Percentiles rank a stretch among this genome's conserved stretches.
Conservation (phyloP, 2,113 vertebrate species). For the Onychorhynchus coronatus region DNA sequence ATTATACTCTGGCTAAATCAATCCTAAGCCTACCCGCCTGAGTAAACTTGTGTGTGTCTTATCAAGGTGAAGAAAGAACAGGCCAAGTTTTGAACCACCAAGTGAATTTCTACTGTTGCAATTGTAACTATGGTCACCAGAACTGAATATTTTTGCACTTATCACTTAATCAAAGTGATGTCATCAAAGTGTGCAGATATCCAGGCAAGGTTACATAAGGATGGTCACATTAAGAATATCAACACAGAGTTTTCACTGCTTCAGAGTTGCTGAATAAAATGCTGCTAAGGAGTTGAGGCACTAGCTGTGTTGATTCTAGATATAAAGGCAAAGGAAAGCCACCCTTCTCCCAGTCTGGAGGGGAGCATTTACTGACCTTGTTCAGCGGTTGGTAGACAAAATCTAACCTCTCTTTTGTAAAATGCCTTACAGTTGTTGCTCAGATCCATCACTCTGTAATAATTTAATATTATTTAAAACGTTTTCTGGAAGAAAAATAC, state of each 20-base stretch:
- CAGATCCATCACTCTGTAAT: background rate
- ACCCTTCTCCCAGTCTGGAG: background rate
- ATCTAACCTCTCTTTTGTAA: background rate
- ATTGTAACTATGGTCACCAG: background rate
- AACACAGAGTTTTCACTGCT: background rate
- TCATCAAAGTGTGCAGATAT: background rate
- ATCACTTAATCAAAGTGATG: background rate
- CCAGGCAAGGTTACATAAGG: fast-evolving
- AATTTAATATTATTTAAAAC: background rate
- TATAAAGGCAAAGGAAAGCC: background rate
- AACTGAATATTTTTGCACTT: background rate
- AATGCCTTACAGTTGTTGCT: background rate
- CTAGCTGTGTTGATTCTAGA: background rate
- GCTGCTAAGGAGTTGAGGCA: background rate
- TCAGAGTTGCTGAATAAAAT: background rate
- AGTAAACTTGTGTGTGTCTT: background rate
- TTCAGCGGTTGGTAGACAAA: background rate
- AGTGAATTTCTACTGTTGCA: background rate
- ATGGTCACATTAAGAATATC: background rate
- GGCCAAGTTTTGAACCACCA: background rate
- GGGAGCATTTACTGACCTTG: background rate
- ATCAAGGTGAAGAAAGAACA: background rate
- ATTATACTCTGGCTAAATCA: background rate
- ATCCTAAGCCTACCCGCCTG: background rate
- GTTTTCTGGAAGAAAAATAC: background rate